A percentile compares a stretch with the other conserved stretches of the same genome.
Conservation (phyloP, 92 coral and sea anemone species). For the Micromussa lordhowensis region DNA sequence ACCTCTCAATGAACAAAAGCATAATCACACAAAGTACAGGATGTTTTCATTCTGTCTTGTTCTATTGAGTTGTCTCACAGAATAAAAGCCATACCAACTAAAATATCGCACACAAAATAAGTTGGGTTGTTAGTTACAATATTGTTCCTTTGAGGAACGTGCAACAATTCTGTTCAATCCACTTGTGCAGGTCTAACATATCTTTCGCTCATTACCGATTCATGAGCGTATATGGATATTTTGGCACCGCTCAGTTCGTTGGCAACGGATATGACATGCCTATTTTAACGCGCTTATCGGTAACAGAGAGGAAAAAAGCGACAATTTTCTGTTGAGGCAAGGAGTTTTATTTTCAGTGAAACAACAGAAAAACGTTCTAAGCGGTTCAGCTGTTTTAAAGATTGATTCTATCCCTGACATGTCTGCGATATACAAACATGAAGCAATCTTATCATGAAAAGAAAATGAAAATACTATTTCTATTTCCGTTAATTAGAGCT, state of each 20-base stretch:
- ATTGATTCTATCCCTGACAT: background rate
- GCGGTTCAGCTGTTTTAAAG: background rate
- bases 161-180: background rate
- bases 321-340: background rate
- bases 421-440: background rate
- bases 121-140: background rate
- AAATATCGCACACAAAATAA: background rate
- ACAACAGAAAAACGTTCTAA: background rate
- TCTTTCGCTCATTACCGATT: background rate
- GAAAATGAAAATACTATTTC: background rate
- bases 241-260: background rate
- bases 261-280: background rate
- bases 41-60: background rate
- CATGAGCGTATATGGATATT: background rate
- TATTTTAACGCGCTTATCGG: background rate
- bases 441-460: background rate
- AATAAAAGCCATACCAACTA: background rate
- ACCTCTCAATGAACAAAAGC: background rate
- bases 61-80: background rate
- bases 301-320: background rate
- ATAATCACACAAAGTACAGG: background rate
- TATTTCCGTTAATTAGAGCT: constrained; percentile 8
- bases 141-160: background rate
- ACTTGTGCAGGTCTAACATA: background rate
- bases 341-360: background rate